Evolutionary conservation across 2,113 vertebrate species (phyloP).

Genomic region (Ceyx margarethae): DNA sequence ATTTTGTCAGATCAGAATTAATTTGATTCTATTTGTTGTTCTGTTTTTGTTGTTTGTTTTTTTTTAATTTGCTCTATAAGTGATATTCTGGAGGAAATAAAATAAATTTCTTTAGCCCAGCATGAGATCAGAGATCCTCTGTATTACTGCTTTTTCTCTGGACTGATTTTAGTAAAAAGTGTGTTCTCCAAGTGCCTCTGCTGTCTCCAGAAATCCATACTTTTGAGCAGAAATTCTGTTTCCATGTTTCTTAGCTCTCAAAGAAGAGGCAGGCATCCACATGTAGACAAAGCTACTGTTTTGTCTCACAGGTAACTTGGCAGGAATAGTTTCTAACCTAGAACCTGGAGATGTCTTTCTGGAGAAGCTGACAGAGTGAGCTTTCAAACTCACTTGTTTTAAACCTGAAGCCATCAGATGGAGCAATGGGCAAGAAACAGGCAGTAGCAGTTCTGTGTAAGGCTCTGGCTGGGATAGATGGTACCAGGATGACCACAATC

Average conservation of each 20-base stretch:
- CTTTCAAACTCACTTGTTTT: neutral
- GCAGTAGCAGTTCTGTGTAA: neutral
- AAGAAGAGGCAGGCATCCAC: neutral
- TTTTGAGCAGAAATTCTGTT: neutral
- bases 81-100: neutral
- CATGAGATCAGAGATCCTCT: neutral
- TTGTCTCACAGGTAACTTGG: neutral
- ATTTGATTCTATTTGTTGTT: neutral
- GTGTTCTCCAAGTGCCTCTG: neutral
- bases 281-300: neutral
- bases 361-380: neutral
- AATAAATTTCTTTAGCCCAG: neutral
- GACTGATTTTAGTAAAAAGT: neutral
- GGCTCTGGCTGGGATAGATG: neutral
- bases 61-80: neutral
- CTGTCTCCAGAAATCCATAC: neutral
- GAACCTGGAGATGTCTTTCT: neutral
- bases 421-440: neutral
- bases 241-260: neutral
- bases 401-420: neutral
- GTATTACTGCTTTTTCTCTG: neutral
- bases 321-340: neutral
- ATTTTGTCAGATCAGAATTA: neutral
- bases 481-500: neutral
- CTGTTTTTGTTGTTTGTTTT: neutral